phyloP scores from a whole-genome alignment of 2,888 invertebrate species.

The Mayetiola destructor region DNA sequence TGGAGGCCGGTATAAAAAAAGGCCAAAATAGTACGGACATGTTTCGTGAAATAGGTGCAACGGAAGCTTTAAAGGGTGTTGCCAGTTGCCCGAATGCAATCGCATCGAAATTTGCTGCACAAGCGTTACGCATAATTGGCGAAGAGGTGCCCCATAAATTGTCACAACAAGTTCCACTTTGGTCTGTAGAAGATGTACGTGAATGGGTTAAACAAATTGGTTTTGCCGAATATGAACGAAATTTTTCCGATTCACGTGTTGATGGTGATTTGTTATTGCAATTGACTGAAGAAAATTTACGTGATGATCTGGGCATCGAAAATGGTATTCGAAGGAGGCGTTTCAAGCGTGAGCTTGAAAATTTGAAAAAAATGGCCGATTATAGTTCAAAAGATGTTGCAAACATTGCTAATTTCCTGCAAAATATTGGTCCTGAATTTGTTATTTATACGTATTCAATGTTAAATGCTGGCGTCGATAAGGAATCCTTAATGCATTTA shows the following conservation, averaged over 20 bases:
- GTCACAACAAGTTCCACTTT: constrained; percentile 94
- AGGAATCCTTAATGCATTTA: constrained; percentile 67
- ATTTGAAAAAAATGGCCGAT: constrained; percentile 89
- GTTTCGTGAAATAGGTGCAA: constrained; percentile 86
- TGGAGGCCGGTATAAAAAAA: constrained; percentile 97
- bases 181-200: constrained; percentile 91
- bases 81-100: constrained; percentile 97
- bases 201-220: constrained; percentile 99
- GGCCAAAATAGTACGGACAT: constrained; percentile 81
- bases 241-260: constrained; percentile 82
- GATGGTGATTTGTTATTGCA: constrained; percentile 92
- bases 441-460: constrained; percentile 94
- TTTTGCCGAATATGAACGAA: constrained; percentile 66
- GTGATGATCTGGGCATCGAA: constrained; percentile 79
- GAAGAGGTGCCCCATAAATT: constrained; percentile 95
- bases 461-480: constrained; percentile 90
- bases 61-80: constrained; percentile 87
- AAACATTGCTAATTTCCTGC: constrained; percentile 76
- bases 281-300: constrained; percentile 80
- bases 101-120: constrained; percentile 91
- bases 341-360: constrained; percentile 83
- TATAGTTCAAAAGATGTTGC: constrained; percentile 87
- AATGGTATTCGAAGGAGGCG: constrained; percentile 88
- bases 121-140: constrained; percentile 80
- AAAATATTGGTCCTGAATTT: constrained; percentile 73